Evolutionary conservation across 2,113 vertebrate genomes (phyloP).

Genomic region (Sorex fumeus): DNA sequence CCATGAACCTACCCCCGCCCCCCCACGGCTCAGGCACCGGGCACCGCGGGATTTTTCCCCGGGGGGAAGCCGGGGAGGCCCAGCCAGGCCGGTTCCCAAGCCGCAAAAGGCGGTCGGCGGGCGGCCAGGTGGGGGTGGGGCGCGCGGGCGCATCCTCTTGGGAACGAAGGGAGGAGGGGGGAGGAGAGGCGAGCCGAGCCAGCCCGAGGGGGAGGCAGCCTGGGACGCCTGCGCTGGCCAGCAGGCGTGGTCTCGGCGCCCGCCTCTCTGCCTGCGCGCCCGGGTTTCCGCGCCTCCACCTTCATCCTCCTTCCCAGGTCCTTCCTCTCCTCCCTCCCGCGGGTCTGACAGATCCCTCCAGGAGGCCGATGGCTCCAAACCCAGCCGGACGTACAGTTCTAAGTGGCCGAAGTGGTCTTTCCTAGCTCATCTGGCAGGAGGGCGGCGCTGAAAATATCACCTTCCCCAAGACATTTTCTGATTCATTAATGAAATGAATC

Average conservation of each 20-base stretch:
- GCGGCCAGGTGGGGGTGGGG: neutral
- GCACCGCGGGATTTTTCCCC: no score
- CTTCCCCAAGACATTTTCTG: conserved; percentile 24
- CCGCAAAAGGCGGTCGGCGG: neutral
- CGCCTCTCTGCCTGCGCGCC: neutral
- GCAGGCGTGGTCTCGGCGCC: neutral
- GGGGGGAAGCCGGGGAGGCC: no score
- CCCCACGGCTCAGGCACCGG: neutral
- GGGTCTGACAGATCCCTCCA: neutral
- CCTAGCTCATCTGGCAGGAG: neutral
- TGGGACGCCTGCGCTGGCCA: no score
- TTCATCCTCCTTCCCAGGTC: neutral
- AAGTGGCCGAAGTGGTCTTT: neutral
- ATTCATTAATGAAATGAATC: neutral
- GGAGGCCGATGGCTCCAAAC: neutral
- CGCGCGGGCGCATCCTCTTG: neutral
- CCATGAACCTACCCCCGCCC: neutral
- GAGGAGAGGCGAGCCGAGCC: neutral
- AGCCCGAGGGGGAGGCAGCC: no score
- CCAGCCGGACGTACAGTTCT: neutral
- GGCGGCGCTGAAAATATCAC: conserved; percentile 17
- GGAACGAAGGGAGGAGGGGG: neutral
- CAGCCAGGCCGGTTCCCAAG: neutral
- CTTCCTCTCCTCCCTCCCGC: neutral
- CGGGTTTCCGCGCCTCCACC: neutral